phyloP scores from a whole-genome alignment of 2,113 vertebrate genomes.

The Carassius carassius region DNA sequence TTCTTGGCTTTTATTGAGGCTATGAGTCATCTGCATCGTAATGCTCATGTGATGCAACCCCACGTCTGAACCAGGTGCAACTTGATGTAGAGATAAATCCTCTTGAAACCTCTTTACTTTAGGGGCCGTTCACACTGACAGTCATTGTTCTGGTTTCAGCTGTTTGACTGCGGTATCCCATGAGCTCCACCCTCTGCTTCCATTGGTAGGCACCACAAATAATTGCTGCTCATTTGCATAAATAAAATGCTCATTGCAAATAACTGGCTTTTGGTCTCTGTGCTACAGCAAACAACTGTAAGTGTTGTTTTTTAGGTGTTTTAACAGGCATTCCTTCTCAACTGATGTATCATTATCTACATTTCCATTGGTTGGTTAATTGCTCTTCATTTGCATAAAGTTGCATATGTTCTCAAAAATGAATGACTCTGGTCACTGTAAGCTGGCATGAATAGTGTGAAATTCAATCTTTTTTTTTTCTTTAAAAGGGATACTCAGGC shows the following conservation, averaged over 20 bases:
- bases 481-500: no score
- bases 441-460: background rate
- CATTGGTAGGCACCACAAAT: background rate
- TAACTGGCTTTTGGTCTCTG: background rate
- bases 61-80: background rate
- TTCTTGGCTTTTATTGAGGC: background rate
- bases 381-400: background rate
- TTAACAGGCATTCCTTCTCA: background rate
- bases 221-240: background rate
- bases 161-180: background rate
- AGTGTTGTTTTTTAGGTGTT: background rate
- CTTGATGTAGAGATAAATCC: background rate
- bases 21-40: constrained; percentile 8
- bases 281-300: background rate
- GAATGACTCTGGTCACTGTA: background rate
- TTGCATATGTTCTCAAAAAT: background rate
- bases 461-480: no score
- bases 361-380: background rate
- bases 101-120: background rate
- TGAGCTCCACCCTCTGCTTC: background rate
- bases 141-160: background rate
- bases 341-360: background rate
- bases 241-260: background rate
- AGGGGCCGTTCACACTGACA: background rate
- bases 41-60: constrained; percentile 2